These are phyloP conservation scores for Drosophila imparisetae DNA, from an alignment of 2,888 invertebrate species.

Conservation along the genomic window DNA sequence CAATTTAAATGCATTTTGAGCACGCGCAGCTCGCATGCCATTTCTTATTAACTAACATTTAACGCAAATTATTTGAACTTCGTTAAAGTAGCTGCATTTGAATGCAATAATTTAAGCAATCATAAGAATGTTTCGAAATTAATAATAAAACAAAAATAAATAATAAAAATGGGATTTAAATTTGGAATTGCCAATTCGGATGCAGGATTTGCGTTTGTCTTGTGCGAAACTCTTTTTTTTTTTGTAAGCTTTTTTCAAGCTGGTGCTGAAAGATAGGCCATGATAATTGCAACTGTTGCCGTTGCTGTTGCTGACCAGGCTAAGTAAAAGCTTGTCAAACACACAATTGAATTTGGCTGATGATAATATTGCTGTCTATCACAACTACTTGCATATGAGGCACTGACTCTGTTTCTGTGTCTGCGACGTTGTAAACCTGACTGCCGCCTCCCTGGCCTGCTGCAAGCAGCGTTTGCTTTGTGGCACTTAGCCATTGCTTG, in stretches of 20 bases:
- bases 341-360: constrained; percentile 19
- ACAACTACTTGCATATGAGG: constrained; percentile 67
- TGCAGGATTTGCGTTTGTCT: background rate
- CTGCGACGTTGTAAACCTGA: constrained; percentile 39
- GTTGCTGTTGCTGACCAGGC: constrained; percentile 45
- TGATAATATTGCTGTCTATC: constrained; percentile 45
- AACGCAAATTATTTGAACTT: constrained; percentile 34
- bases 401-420: constrained; percentile 41
- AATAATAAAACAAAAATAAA: no score
- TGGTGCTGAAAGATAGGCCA: constrained; percentile 5
- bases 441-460: constrained; percentile 21
- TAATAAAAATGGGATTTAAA: background rate
- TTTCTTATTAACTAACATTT: constrained; percentile 11
- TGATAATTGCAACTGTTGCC: constrained; percentile 29
- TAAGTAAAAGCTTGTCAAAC: constrained; percentile 37
- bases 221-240: background rate
- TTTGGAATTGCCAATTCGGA: background rate
- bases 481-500: constrained; percentile 51
- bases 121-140: background rate
- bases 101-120: background rate
- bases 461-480: constrained; percentile 42
- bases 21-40: constrained; percentile 58
- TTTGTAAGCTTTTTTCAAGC: background rate
- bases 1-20: constrained; percentile 63
- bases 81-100: constrained; percentile 2